Conservation (phyloP, 2,113 vertebrate species). For the Phrynosoma blainvillii region DNA sequence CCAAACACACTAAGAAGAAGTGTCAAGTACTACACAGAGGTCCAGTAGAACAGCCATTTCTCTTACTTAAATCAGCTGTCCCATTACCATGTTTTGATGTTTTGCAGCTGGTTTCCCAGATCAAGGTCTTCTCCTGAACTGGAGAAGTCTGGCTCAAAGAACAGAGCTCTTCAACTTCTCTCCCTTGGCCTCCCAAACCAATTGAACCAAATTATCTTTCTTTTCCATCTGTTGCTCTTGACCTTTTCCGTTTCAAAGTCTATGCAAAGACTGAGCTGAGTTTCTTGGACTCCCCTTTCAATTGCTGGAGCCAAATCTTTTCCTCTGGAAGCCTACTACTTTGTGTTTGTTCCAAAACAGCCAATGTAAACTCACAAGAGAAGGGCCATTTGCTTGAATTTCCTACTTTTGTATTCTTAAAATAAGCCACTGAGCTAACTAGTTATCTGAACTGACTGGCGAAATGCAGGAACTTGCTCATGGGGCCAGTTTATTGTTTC, state of each 20-base stretch:
- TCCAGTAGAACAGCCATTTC: too few relatives aligned
- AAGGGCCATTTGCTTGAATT: slow-evolving; percentile 25
- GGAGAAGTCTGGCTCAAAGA: neutral
- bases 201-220: neutral
- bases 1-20: too few relatives aligned
- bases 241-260: neutral
- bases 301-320: neutral
- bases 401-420: slow-evolving; percentile 62
- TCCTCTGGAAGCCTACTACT: neutral
- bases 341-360: neutral
- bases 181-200: neutral
- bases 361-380: slow-evolving; percentile 11
- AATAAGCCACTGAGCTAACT: slow-evolving; percentile 14
- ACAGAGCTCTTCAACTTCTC: neutral
- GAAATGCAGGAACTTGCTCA: slow-evolving; percentile 33
- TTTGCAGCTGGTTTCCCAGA: neutral
- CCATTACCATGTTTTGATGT: too few relatives aligned
- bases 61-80: too few relatives aligned
- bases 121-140: neutral
- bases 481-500: slow-evolving; percentile 47
- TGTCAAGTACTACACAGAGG: too few relatives aligned
- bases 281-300: neutral
- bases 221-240: neutral
- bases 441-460: slow-evolving; percentile 21
- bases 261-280: neutral